phyloP scores from a whole-genome alignment of 2,113 vertebrate genomes.

The Halcyon senegalensis region DNA sequence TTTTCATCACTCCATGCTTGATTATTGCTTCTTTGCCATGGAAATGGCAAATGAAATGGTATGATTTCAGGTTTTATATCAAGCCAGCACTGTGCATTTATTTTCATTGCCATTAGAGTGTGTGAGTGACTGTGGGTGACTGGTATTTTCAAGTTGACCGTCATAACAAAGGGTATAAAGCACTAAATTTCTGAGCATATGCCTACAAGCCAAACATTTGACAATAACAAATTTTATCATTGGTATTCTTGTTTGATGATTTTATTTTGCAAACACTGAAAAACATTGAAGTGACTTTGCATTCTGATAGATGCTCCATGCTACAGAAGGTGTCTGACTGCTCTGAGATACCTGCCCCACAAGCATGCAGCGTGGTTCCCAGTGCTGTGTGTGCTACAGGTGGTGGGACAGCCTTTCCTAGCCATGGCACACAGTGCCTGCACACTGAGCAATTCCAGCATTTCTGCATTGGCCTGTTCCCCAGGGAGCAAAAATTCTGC shows the following conservation, averaged over 20 bases:
- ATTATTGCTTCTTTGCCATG: background rate
- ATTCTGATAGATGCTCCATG: background rate
- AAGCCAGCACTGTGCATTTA: background rate
- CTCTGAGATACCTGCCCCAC: background rate
- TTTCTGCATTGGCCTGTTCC: background rate
- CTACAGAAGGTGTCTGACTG: background rate
- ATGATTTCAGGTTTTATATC: background rate
- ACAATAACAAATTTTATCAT: background rate
- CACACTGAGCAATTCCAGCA: background rate
- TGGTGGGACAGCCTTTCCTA: background rate
- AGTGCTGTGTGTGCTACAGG: rapidly evolving
- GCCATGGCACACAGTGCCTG: rapidly evolving
- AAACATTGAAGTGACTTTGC: background rate
- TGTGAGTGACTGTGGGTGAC: background rate
- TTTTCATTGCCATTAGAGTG: background rate
- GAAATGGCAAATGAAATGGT: background rate
- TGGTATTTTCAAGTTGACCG: background rate
- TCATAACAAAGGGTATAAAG: background rate
- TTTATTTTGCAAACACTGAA: background rate
- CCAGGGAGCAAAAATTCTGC: background rate
- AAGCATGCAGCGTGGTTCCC: rapidly evolving
- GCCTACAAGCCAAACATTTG: background rate
- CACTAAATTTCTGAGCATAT: background rate
- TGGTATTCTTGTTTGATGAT: background rate
- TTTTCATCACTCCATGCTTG: background rate